Evolutionary conservation across 92 coral and sea anemone species (phyloP).

Genomic region (Diadumene lineata): DNA sequence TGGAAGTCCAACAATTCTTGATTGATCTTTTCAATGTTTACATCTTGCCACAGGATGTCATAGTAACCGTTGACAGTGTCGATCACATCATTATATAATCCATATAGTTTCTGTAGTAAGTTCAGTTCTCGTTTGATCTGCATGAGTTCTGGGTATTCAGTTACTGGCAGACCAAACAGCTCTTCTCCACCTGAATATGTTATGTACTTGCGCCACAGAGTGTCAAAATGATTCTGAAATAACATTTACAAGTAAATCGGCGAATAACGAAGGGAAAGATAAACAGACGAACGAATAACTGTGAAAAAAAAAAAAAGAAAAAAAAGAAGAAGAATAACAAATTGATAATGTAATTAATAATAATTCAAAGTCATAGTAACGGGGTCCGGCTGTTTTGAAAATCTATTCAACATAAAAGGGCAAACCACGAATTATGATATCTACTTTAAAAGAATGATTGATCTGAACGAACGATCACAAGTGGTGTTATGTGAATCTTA

Average conservation of each 20-base stretch:
- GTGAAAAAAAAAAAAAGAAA: no score
- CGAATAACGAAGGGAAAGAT: not conserved
- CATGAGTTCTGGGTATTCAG: conserved; percentile 80
- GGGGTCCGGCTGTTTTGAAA: no score
- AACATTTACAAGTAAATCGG: not conserved
- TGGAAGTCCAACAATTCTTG: conserved; percentile 81
- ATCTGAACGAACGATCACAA: no score
- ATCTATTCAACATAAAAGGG: no score
- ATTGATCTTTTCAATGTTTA: conserved; percentile 86
- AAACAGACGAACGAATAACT: not conserved
- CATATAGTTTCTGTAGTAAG: conserved; percentile 80
- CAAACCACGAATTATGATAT: no score
- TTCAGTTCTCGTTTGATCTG: conserved; percentile 84
- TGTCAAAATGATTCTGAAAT: conserved; percentile 70
- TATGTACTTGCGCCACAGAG: conserved; percentile 79
- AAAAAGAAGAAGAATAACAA: not conserved
- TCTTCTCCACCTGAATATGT: conserved; percentile 90
- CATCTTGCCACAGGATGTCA: conserved; percentile 91
- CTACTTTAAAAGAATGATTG: no score
- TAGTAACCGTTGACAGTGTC: conserved; percentile 87
- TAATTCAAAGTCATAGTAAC: no score
- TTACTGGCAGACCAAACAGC: conserved; percentile 78
- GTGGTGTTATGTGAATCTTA: not conserved
- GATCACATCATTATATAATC: conserved; percentile 82
- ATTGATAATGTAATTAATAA: no score